These are phyloP conservation scores for Ennomos erosarius DNA, from an alignment of 2,888 invertebrate species.

Conservation along the genomic window DNA sequence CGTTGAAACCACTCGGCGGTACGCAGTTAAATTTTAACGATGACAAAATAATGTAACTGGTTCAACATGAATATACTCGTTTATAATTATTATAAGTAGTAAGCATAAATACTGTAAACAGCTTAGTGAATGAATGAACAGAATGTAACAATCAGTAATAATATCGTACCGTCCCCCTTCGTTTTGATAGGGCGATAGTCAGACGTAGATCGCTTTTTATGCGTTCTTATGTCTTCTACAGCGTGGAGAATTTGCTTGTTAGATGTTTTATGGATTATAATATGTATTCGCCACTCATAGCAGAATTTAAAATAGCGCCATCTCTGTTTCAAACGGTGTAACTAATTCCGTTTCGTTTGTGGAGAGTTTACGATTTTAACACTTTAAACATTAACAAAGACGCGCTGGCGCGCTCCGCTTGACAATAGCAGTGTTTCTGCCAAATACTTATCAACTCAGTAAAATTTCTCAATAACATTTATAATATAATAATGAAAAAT, in stretches of 20 bases:
- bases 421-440: slow-evolving; percentile 45
- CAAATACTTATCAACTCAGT: slow-evolving; percentile 3
- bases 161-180: slow-evolving; percentile 27
- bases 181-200: slow-evolving; percentile 24
- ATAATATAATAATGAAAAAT: too few species aligned
- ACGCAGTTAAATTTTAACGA: slow-evolving; percentile 50
- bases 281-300: not conserved
- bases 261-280: too few species aligned
- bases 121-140: slow-evolving; percentile 34
- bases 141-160: slow-evolving; percentile 32
- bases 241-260: not conserved
- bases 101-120: slow-evolving; percentile 73
- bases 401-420: slow-evolving; percentile 6
- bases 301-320: slow-evolving; percentile 4
- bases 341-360: not conserved
- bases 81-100: slow-evolving; percentile 68
- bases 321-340: not conserved
- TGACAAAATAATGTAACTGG: slow-evolving; percentile 51
- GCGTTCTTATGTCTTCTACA: slow-evolving; percentile 21
- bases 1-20: slow-evolving; percentile 29
- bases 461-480: too few species aligned
- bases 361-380: not conserved
- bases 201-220: slow-evolving; percentile 19
- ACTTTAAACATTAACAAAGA: not conserved
- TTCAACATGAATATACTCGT: slow-evolving; percentile 48